Percentiles rank a stretch among this genome's conserved stretches.
These are phyloP conservation scores for Acanthiza pusilla DNA, from an alignment of 2,797 vertebrate genomes.

Conservation along the genomic window DNA sequence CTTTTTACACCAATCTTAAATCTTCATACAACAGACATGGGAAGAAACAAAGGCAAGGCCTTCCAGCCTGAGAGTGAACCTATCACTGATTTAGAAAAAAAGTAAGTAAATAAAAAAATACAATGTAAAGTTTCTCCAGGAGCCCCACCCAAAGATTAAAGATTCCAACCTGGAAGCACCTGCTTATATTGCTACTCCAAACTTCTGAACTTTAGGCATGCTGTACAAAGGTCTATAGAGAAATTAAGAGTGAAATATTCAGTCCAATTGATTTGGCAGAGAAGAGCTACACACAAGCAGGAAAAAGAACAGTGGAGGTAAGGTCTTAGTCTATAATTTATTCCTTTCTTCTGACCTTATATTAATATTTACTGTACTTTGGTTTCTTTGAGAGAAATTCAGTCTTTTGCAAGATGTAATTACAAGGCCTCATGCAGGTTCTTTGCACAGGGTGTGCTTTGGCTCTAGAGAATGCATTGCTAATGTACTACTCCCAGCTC, in stretches of 20 bases:
- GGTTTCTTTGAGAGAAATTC: neutral
- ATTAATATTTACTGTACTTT: neutral
- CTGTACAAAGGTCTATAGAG: neutral
- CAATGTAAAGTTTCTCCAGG: neutral
- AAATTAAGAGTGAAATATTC: neutral
- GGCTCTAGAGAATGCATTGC: neutral
- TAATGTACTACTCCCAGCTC: neutral
- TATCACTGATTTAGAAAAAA: neutral
- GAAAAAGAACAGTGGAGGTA: neutral
- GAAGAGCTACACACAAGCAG: neutral
- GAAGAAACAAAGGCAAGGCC: neutral
- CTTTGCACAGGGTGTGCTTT: neutral
- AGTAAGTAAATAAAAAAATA: neutral
- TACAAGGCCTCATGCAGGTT: neutral
- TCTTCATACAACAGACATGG: neutral
- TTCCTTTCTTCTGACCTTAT: neutral
- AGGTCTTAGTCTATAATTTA: neutral
- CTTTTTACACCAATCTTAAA: neutral
- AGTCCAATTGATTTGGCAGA: neutral
- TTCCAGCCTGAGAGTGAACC: neutral
- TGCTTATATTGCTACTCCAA: neutral
- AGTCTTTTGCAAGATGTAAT: neutral
- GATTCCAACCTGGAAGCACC: neutral
- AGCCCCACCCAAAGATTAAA: neutral
- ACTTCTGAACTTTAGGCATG: neutral